A percentile compares a stretch with the other conserved stretches of the same genome.
These are phyloP conservation scores for Planococcus citri DNA, from an alignment of 1,140 invertebrate genomes.

Conservation along the genomic window DNA sequence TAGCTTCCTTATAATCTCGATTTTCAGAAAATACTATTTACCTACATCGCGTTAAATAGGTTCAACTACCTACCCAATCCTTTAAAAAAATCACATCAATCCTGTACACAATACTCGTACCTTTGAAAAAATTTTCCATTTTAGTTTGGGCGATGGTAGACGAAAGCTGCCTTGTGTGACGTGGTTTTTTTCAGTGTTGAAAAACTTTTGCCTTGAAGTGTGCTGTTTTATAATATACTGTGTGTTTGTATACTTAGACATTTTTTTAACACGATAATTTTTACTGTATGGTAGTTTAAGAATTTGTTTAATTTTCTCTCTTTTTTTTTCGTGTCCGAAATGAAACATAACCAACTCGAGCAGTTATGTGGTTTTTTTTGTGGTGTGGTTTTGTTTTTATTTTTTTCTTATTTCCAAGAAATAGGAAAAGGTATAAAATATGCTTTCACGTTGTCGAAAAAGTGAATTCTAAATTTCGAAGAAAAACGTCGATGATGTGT, in stretches of 20 bases:
- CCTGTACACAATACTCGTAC: background rate
- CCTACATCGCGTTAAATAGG: no score
- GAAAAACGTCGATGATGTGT: no score
- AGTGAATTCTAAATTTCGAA: no score
- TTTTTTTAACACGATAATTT: background rate
- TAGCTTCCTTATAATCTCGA: no score
- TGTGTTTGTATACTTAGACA: background rate
- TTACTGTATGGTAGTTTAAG: background rate
- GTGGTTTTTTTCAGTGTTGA: background rate
- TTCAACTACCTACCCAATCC: background rate
- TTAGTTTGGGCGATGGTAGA: slow-evolving; percentile 1
- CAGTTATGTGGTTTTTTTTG: background rate
- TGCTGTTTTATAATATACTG: background rate
- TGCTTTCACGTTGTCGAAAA: background rate
- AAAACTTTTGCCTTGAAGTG: background rate
- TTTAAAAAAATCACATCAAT: background rate
- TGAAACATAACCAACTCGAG: background rate
- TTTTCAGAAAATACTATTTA: no score
- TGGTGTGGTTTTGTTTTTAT: background rate
- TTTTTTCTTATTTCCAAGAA: background rate
- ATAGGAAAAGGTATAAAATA: slow-evolving; percentile 2
- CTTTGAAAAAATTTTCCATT: background rate
- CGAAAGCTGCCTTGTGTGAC: slow-evolving; percentile 5
- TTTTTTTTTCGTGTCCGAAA: background rate
- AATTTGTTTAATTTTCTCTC: no score